Evolutionary conservation across 2,888 invertebrate genomes (phyloP).

Genomic region (Conus canariensis): DNA sequence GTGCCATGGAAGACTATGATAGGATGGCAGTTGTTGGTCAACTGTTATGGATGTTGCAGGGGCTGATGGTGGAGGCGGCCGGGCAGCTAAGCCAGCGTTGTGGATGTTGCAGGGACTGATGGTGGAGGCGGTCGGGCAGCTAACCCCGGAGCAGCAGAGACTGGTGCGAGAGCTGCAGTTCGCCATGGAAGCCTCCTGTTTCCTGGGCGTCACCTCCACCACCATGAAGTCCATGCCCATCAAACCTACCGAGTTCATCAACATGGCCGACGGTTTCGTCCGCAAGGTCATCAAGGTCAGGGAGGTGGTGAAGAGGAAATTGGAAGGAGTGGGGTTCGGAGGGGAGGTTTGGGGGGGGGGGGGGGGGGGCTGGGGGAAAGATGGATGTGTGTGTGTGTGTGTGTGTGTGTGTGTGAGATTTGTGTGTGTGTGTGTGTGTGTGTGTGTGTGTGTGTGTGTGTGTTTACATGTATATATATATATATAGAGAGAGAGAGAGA

Average conservation of each 20-base stretch:
- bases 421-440: not conserved
- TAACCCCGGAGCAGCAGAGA: conserved; percentile 54
- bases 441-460: not conserved
- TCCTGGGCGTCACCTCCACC: conserved; percentile 65
- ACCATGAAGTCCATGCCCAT: conserved; percentile 57
- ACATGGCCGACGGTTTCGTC: conserved; percentile 74
- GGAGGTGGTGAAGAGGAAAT: not conserved
- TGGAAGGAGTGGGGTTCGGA: not conserved
- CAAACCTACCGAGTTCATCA: conserved; percentile 71
- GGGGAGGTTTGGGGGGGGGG: not conserved
- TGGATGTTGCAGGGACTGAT: too few relatives aligned
- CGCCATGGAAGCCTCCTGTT: conserved; percentile 64
- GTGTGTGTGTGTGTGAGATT: not conserved
- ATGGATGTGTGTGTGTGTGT: not conserved
- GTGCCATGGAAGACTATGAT: too few relatives aligned
- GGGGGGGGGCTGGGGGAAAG: not conserved
- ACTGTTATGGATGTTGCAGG: too few relatives aligned
- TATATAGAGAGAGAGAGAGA: too few relatives aligned
- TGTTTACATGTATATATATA: too few relatives aligned
- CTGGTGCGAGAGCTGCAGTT: conserved; percentile 60
- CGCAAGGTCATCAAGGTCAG: conserved; percentile 83
- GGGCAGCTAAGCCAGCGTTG: too few relatives aligned
- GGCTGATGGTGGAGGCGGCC: too few relatives aligned
- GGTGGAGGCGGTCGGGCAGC: conserved; percentile 48
- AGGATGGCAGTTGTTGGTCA: too few relatives aligned